Base-by-base conservation (phyloP, 2,888 invertebrate genomes). In the Bedellia somnulentella region DNA sequence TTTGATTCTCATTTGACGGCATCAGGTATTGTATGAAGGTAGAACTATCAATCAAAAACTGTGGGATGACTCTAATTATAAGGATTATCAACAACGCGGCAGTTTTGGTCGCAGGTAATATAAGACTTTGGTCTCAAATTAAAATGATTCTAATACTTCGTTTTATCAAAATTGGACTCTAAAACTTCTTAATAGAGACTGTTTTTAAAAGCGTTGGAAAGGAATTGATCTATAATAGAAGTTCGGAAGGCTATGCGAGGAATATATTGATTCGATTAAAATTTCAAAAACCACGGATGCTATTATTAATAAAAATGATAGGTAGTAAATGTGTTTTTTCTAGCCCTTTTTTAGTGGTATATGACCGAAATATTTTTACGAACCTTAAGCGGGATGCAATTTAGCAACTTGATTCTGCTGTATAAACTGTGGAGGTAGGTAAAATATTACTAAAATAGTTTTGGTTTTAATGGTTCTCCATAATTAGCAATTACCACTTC, bases 61-160 rank as follows among this genome's bases (percentile, higher is more conserved):
- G 51, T 58, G 63, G 66, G 64, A 67, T 52, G 62, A 46, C 56
- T 54, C 49, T 73, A 75, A 75, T 75, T 75, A 71, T 63, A 62
- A 68, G 68, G 68, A 70, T 70, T 64, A 68, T 49, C 53, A 56
- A 52, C 48, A 15, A 25, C 17, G 52, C 49, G 43, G 42, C 46
- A 41, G 50, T 44, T 41, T 42, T 40, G 50, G 49, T 44, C 45
- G 47, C 61, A 66, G 58, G 57, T 62, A 67, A 68, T 66, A 55
- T 60, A 47, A 14, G 29, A 29, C 21, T 22, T 29, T 21, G 5
- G 3, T 22, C 8, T 5, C 4, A 11, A 10, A 29, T 22, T 14
- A 29, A 21, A 9, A n/a, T 29, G 15, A 21, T 15, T 13, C 26
- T 9, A 21, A 11, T 11, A 10, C 5, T 6, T 14, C 14, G 5